A percentile compares a stretch with the other conserved stretches of the same genome.
phyloP scores from a whole-genome alignment of 2,113 vertebrate species.

The Mobula birostris region DNA sequence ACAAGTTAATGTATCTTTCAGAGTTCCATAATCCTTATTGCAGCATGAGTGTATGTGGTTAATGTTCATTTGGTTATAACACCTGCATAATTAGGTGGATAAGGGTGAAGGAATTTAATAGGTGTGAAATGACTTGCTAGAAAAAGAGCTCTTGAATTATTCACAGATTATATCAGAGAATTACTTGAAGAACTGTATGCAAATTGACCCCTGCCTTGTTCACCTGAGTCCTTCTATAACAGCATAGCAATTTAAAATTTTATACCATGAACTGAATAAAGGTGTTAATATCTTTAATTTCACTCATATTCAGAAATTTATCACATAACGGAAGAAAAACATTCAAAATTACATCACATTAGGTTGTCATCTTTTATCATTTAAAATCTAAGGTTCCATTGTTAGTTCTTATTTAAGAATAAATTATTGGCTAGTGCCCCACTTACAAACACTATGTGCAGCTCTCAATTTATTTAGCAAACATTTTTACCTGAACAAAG shows the following conservation, averaged over 20 bases:
- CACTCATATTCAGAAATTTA: not conserved
- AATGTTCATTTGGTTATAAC: not conserved
- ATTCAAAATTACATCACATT: not conserved
- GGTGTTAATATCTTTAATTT: not conserved
- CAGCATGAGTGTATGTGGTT: no score
- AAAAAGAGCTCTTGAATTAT: slow-evolving; percentile 21
- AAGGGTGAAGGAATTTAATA: not conserved
- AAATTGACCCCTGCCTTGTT: not conserved
- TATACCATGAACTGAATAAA: not conserved
- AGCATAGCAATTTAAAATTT: not conserved
- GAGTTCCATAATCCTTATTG: not conserved
- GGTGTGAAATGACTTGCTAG: slow-evolving; percentile 24
- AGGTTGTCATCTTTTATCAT: not conserved
- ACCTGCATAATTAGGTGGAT: not conserved
- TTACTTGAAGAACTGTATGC: not conserved
- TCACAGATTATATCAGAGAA: slow-evolving; percentile 14
- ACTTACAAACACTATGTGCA: not conserved
- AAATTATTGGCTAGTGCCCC: not conserved
- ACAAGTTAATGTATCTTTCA: not conserved
- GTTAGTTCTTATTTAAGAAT: not conserved
- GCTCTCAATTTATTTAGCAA: not conserved
- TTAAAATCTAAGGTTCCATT: not conserved
- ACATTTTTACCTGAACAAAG: not conserved
- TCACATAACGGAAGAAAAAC: not conserved
- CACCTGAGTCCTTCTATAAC: not conserved